phyloP scores from a whole-genome alignment of 2,113 vertebrate genomes.

The Embiotoca jacksoni region DNA sequence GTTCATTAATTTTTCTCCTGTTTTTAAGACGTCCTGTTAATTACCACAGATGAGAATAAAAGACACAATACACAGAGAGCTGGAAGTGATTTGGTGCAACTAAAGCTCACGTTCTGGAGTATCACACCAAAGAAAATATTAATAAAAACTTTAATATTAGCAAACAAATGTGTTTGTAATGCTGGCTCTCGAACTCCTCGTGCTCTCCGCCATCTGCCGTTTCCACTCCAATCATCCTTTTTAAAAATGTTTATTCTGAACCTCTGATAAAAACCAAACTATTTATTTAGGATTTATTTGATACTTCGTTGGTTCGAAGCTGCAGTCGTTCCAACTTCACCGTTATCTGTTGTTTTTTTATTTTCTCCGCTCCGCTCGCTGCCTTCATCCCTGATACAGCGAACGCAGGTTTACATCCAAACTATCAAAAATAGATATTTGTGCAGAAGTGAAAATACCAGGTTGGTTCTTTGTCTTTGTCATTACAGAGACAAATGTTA shows the following conservation, averaged over 20 bases:
- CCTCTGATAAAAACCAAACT: conserved; percentile 43
- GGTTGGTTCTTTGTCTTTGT: neutral
- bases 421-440: neutral
- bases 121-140: neutral
- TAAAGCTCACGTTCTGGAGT: neutral
- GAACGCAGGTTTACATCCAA: conserved; percentile 4
- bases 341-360: conserved; percentile 29
- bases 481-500: neutral
- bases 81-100: too few species aligned
- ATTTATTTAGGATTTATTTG: neutral
- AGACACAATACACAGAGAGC: neutral
- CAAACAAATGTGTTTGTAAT: conserved; percentile 4
- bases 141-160: conserved; percentile 7
- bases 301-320: conserved; percentile 37
- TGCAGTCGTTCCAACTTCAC: conserved; percentile 4
- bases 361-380: neutral
- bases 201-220: conserved; percentile 13
- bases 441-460: neutral
- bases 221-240: conserved; percentile 4
- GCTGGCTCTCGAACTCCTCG: neutral
- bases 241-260: conserved; percentile 5
- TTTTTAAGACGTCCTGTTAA: conserved; percentile 13
- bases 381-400: conserved; percentile 43
- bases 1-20: neutral
- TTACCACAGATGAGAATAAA: conserved; percentile 3